phyloP scores from a whole-genome alignment of 2,113 vertebrate species.

The Serinus canaria region DNA sequence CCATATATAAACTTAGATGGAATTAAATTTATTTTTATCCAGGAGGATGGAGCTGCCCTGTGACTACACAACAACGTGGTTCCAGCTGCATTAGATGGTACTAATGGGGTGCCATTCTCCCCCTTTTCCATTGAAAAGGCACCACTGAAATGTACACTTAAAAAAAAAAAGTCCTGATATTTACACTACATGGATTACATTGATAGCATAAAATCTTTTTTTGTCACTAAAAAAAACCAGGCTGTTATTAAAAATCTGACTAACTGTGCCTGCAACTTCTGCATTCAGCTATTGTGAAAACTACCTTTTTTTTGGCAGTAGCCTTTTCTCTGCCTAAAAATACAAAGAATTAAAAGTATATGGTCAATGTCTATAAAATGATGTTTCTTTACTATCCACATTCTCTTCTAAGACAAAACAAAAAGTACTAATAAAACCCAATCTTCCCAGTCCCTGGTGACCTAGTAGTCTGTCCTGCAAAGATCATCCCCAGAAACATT shows the following conservation, averaged over 20 bases:
- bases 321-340: background rate
- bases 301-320: background rate
- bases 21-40: slow-evolving; percentile 8
- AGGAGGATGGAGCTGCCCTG: background rate
- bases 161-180: background rate
- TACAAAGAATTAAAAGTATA: background rate
- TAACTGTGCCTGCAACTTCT: background rate
- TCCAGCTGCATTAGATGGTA: background rate
- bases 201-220: background rate
- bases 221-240: background rate
- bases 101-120: background rate
- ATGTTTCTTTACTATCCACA: background rate
- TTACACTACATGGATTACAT: background rate
- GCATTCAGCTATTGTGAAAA: background rate
- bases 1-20: background rate
- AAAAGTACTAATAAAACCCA: background rate
- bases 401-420: background rate
- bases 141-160: background rate
- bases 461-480: background rate
- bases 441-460: background rate
- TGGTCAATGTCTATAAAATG: background rate
- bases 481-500: background rate
- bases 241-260: background rate
- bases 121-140: background rate
- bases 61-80: background rate